These are phyloP conservation scores for Synergus gifuensis DNA, from an alignment of 2,888 invertebrate genomes.

Conservation along the genomic window DNA sequence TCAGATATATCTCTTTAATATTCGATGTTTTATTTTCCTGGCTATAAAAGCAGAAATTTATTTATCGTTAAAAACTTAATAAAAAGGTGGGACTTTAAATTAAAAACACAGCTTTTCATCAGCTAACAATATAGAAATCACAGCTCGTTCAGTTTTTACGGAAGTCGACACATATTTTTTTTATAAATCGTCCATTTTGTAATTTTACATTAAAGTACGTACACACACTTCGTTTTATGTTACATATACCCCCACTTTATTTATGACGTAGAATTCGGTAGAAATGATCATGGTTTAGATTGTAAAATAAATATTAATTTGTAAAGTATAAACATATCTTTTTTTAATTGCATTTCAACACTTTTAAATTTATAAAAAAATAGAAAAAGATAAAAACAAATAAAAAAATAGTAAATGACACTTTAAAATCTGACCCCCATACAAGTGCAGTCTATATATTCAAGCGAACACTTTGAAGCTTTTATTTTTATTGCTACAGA, in stretches of 20 bases:
- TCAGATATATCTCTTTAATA: too few relatives aligned
- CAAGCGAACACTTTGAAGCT: conserved; percentile 34
- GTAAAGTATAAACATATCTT: background rate
- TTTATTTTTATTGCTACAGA: conserved; percentile 13
- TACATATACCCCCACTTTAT: background rate
- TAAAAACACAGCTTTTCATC: background rate
- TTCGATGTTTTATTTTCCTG: background rate
- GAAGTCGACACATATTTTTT: background rate
- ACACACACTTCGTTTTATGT: background rate
- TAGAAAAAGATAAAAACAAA: background rate
- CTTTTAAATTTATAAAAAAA: background rate
- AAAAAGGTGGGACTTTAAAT: background rate
- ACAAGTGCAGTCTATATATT: conserved; percentile 20
- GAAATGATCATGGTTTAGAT: background rate
- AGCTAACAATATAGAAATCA: background rate
- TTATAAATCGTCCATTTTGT: background rate
- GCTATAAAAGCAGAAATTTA: background rate
- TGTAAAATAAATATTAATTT: background rate
- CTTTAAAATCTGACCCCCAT: background rate
- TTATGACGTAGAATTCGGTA: background rate
- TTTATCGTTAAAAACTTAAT: background rate
- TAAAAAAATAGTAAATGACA: background rate
- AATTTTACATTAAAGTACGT: background rate
- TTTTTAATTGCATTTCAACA: background rate
- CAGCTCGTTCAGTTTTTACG: background rate